These are phyloP conservation scores for Serranus cabrilla DNA, from an alignment of 2,797 vertebrate species.

Conservation along the genomic window DNA sequence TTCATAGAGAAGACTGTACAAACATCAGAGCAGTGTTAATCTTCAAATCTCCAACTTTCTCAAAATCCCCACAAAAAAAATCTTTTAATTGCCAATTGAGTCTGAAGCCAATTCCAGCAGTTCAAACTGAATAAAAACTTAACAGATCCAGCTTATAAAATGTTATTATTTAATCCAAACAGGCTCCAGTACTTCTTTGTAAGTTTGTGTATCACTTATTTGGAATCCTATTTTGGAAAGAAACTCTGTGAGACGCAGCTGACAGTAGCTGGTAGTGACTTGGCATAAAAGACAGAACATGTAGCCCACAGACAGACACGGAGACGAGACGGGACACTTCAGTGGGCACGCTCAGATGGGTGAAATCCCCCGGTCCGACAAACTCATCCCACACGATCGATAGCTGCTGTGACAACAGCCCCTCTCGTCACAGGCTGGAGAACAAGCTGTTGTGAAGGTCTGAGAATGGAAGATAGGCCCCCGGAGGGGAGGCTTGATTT, in stretches of 20 bases:
- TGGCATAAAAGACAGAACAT: slow-evolving; percentile 51
- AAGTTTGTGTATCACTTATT: background rate
- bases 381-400: slow-evolving; percentile 82
- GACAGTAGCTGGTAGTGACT: slow-evolving; percentile 49
- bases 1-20: background rate
- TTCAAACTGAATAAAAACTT: slow-evolving; percentile 1
- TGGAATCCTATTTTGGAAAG: slow-evolving; percentile 7
- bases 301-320: slow-evolving; percentile 66
- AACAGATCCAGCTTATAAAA: background rate
- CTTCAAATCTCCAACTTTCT: background rate
- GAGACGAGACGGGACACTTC: slow-evolving; percentile 72
- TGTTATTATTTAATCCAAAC: slow-evolving; percentile 4
- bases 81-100: background rate
- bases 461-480: slow-evolving; percentile 79
- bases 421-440: slow-evolving; percentile 78
- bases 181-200: background rate
- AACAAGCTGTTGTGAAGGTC: slow-evolving; percentile 83
- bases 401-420: slow-evolving; percentile 80
- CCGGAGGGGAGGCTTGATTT: slow-evolving; percentile 79
- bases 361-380: slow-evolving; percentile 73
- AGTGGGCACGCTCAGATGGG: slow-evolving; percentile 72
- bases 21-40: background rate
- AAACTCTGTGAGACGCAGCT: slow-evolving; percentile 28
- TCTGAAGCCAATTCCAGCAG: slow-evolving; percentile 19
- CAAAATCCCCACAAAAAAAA: background rate